Evolutionary conservation across 2,888 invertebrate species (phyloP).

Genomic region (Lithosia quadra): DNA sequence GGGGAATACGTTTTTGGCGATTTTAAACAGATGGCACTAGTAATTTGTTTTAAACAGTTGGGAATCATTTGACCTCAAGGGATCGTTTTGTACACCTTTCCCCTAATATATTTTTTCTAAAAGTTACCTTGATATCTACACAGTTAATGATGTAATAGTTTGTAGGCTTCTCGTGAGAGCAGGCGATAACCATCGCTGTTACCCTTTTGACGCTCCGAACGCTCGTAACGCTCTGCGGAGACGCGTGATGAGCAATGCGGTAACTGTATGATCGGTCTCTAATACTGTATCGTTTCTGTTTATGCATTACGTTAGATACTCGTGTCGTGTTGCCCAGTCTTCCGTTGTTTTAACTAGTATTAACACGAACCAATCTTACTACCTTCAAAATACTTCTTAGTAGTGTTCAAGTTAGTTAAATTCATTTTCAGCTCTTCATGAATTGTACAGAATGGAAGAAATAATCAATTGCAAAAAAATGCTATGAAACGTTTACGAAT

Average conservation of each 20-base stretch:
- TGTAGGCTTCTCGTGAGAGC: conserved; percentile 40
- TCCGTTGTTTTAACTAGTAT: conserved; percentile 21
- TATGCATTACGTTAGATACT: conserved; percentile 51
- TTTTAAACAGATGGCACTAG: too few relatives aligned
- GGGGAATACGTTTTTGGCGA: too few relatives aligned
- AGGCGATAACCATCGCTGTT: conserved; percentile 20
- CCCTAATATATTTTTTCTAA: conserved; percentile 72
- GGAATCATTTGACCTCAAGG: too few relatives aligned
- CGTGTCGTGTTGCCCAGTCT: conserved; percentile 39
- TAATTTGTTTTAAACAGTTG: too few relatives aligned
- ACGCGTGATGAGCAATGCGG: conserved; percentile 47
- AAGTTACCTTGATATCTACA: conserved; percentile 74
- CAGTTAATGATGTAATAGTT: conserved; percentile 52
- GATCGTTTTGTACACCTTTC: too few relatives aligned
- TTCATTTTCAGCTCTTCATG: conserved; percentile 2
- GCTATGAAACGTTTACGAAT: conserved; percentile 16
- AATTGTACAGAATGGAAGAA: conserved; percentile 3
- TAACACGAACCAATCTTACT: neutral
- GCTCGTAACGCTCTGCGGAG: neutral
- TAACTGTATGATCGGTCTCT: conserved; percentile 49
- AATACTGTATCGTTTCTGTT: conserved; percentile 37
- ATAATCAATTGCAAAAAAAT: conserved; percentile 15
- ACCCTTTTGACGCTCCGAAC: conserved; percentile 5
- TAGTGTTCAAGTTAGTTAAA: neutral
- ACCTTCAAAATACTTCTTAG: conserved; percentile 6